Evolutionary conservation across 1,140 invertebrate species (phyloP), one percentile per base, ranked within the genome.

Genomic region (Heterodera carotae): DNA sequence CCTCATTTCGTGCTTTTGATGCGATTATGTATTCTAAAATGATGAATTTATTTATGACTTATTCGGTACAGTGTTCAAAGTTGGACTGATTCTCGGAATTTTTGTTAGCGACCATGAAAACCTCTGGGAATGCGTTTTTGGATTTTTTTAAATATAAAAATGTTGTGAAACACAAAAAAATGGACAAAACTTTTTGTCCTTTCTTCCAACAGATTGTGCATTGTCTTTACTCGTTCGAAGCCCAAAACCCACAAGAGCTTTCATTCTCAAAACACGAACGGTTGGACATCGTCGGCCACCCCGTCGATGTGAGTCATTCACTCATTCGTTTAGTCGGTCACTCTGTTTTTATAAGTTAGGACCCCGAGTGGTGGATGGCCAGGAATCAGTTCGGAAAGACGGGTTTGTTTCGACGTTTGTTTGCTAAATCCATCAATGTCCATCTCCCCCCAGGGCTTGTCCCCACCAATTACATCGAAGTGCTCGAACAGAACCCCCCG

Each of bases 291-390:
- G 31, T 69, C 33, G 74, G 56, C n/a, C 33, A 56, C 48, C 36
- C 60, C 27, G 29, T 83, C 25, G 62, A 59, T 36, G 77, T 70
- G 60, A 82, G 75, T 93, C 64, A 94, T 97, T 89, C 91, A 94
- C 62, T 90, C 98, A 75, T 95, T 97, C 89, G 95, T 98, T 56
- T 71, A 39, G 81, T 90, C 12, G 12, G 0, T 43, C 12, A 43
- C 2, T 43, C 6, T 43, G 95, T 97, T 89, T 91, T 60, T 72
- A 95, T 87, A 96, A 96, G 5, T 91, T 92, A 95, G 73, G 97
- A 99, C 91, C 96, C 97, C 0, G 96, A 99, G 89, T 99, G 96
- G 96, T 97, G 94, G 90, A 93, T 93, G 88, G 96, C 96, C 59
- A 91, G 95, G 75, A 98, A 98, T 90, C 78, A 78, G n/a, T 92